Evolutionary conservation across 2,797 vertebrate genomes (phyloP).

Genomic region (Xenentodon cancila): DNA sequence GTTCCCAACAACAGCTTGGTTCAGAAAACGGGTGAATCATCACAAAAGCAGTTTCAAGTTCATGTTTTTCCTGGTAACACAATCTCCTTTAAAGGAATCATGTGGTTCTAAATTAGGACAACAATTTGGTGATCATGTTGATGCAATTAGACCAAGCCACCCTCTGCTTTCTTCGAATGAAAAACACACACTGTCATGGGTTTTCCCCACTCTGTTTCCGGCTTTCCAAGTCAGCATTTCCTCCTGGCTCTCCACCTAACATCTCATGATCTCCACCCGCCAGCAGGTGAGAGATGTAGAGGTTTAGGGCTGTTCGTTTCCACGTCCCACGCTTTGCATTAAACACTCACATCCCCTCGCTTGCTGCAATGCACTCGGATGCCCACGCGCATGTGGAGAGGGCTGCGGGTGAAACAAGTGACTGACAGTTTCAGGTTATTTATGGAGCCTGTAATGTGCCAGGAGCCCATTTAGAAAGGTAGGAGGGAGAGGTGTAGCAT

Average conservation of each 20-base stretch:
- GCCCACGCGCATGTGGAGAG: slow-evolving; percentile 57
- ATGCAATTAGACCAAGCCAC: slow-evolving; percentile 2
- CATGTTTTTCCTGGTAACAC: not conserved
- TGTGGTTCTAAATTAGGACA: not conserved
- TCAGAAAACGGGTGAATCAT: not conserved
- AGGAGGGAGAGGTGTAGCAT: slow-evolving; percentile 9
- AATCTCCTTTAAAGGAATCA: not conserved
- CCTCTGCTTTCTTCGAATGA: not conserved
- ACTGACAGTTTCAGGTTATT: slow-evolving; percentile 53
- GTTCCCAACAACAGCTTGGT: slow-evolving; percentile 4
- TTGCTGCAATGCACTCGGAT: slow-evolving; percentile 21
- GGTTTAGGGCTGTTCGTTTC: slow-evolving; percentile 52
- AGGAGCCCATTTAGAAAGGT: slow-evolving; percentile 30
- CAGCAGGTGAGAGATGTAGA: slow-evolving; percentile 55
- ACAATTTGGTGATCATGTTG: not conserved
- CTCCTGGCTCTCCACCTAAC: slow-evolving; percentile 38
- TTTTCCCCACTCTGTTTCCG: slow-evolving; percentile 4
- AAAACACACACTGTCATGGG: not conserved
- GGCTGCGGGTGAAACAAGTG: slow-evolving; percentile 57
- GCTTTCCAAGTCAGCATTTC: slow-evolving; percentile 6
- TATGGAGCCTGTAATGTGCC: slow-evolving; percentile 44
- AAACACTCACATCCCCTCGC: slow-evolving; percentile 44
- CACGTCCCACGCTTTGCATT: slow-evolving; percentile 65
- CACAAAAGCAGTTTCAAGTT: slow-evolving; percentile 8
- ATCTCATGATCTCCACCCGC: slow-evolving; percentile 36